Base-by-base conservation (phyloP, 2,113 vertebrate species). In the Ptilonorhynchus violaceus region DNA sequence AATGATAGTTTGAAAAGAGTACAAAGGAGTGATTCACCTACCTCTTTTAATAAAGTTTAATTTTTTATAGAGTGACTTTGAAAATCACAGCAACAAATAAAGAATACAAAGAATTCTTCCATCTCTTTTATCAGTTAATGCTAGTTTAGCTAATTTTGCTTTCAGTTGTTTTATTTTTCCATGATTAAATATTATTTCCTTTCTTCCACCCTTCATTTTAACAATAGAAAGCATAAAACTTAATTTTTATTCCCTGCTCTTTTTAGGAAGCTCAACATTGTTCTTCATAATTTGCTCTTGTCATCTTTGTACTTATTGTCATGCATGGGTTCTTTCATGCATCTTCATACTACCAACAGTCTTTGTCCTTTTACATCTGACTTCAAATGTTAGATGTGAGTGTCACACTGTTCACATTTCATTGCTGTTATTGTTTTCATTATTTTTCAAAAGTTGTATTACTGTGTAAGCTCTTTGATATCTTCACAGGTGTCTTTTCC, bases 231-330 rank as follows among this genome's bases (percentile, higher is more conserved):
- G 2, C 27, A 66, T 22, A 82, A 93, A 96, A 82, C 16, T 75
- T 50, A 75, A 15, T 83, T 92, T 93, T 86, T 90, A 55, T 56
- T 77, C 25, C 13, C 22, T 35, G 7, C 18, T 72, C 27, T 75
- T 76, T 79, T 89, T 66, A 70, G 73, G 58, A 92, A 94, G 30
- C 28, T 81, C 70, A 42, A 46, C 46, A 58, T 49, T 81, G 44
- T 73, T 92, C 70, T 83, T 94, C 47, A 35, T 91, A 92, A 90
- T 91, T 88, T 93, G 30, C n/a, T 81, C 42, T 92, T 96, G 16
- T 85, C 53, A 68, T 85, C 81, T 93, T 86, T 72, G 13, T 69
- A 31, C 28, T 70, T 93, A 66, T 9, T 78, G 74, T 93, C 88
- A 89, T 55, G 44, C 60, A 82, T 60, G 17, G 20, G 11, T 53